Conservation (phyloP, 2,797 vertebrate species). For the Macrochelys suwanniensis region DNA sequence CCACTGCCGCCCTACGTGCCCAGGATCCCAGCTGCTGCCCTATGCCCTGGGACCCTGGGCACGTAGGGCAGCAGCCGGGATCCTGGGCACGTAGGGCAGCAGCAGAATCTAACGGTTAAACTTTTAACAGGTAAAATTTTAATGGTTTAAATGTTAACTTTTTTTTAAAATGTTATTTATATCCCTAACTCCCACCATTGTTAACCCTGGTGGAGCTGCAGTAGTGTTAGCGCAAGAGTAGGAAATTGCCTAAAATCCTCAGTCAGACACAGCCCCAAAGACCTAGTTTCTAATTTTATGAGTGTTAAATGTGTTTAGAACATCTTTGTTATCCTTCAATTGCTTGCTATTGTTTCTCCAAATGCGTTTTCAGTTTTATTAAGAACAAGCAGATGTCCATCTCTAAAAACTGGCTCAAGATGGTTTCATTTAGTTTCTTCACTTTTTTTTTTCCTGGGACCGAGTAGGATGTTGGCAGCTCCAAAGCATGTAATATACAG, state of each 20-base stretch:
- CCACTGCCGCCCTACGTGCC: too few relatives aligned
- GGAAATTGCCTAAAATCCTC: not conserved
- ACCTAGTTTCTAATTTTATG: not conserved
- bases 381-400: not conserved
- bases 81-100: too few relatives aligned
- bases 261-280: not conserved
- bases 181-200: not conserved
- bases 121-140: too few relatives aligned
- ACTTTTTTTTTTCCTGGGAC: not conserved
- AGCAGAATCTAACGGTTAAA: too few relatives aligned
- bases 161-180: too few relatives aligned
- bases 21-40: too few relatives aligned
- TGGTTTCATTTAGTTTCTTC: not conserved
- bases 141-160: too few relatives aligned
- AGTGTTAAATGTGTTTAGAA: not conserved
- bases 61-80: too few relatives aligned
- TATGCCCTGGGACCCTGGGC: too few relatives aligned
- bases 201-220: not conserved
- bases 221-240: not conserved
- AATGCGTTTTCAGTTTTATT: not conserved
- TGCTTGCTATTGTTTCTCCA: not conserved
- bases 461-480: not conserved
- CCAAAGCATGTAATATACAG: not conserved
- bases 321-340: not conserved
- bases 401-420: not conserved